phyloP scores from a whole-genome alignment of 2,888 invertebrate genomes.

The Latrodectus elegans region DNA sequence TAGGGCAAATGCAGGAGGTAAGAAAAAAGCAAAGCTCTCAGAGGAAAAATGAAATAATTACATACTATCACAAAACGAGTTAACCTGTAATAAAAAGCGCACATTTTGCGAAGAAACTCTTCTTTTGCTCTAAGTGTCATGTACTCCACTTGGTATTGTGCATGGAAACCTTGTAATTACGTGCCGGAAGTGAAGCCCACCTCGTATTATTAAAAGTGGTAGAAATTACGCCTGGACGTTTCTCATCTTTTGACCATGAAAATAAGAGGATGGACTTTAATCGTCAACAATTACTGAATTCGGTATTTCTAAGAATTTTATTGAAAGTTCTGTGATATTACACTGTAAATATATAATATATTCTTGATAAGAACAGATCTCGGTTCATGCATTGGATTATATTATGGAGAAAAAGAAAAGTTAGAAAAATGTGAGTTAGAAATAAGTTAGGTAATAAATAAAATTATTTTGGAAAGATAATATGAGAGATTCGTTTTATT shows the following conservation, averaged over 20 bases:
- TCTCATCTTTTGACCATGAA: conserved; percentile 1
- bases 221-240: conserved; percentile 50
- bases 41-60: conserved; percentile 60
- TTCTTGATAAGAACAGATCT: too few relatives aligned
- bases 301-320: too few relatives aligned
- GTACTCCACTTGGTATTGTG: conserved; percentile 37
- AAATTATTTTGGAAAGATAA: too few relatives aligned
- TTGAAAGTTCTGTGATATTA: too few relatives aligned
- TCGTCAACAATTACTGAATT: too few relatives aligned
- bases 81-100: conserved; percentile 42
- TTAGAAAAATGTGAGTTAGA: too few relatives aligned
- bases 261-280: too few relatives aligned
- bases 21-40: not conserved
- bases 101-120: not conserved
- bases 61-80: conserved; percentile 47
- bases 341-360: too few relatives aligned
- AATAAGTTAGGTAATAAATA: too few relatives aligned
- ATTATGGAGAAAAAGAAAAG: too few relatives aligned
- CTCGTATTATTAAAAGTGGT: conserved; percentile 55
- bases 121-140: conserved; percentile 4
- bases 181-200: conserved; percentile 59
- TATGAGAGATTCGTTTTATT: too few relatives aligned
- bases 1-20: not conserved
- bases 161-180: conserved; percentile 50
- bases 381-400: too few relatives aligned